Base-by-base conservation (phyloP, 2,113 vertebrate species). In the Coregonus clupeaformis region DNA sequence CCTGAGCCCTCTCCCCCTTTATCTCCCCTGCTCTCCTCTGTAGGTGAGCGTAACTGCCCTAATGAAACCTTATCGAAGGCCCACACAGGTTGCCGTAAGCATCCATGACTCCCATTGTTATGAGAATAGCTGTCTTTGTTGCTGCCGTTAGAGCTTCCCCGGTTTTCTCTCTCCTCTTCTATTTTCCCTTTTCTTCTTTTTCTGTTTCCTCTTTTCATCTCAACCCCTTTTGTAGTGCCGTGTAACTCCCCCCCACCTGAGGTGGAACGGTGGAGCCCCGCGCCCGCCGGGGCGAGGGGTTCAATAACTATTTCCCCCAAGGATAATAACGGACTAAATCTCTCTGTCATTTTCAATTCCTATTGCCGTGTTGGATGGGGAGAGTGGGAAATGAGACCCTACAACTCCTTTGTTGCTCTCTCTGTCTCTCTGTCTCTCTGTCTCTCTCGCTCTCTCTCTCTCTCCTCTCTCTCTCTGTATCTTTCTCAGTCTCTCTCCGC, bases 241-340 rank as follows among this genome's bases (percentile, higher is more conserved):
- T 92, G 91, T 90, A 91, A 79, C 88, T 89, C 82, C 78, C n/a
- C n/a, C 81, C 82, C 86, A 88, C 89, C 87, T 86, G 85, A 89
- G 89, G 90, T 91, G 87, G 90, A 90, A 92, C 85, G 84, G 84
- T 82, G 88, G 88, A 89, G 88, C 85, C n/a, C n/a, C n/a, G 86
- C 73, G 80, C 76, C 32, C 49, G 32, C 32, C 32, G 7, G 32
- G 87, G 85, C 86, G 76, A 72, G 89, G 85, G n/a, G 87, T 90
- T 92, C 90, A 92, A 90, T 92, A 91, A 93, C 90, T 87, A 86
- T 91, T 90, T 88, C 77, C 89, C 90, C 90, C 84, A 84, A 86
- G 90, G 89, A 91, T 91, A 91, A 92, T 91, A 89, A 91, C 92
- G 89, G n/a, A 91, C 90, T 94, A 92, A 94, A 92, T 91, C 91